Evolutionary conservation across 2,113 vertebrate genomes (phyloP), one percentile per base, ranked within the genome.

Genomic region (Perognathus longimembris): DNA sequence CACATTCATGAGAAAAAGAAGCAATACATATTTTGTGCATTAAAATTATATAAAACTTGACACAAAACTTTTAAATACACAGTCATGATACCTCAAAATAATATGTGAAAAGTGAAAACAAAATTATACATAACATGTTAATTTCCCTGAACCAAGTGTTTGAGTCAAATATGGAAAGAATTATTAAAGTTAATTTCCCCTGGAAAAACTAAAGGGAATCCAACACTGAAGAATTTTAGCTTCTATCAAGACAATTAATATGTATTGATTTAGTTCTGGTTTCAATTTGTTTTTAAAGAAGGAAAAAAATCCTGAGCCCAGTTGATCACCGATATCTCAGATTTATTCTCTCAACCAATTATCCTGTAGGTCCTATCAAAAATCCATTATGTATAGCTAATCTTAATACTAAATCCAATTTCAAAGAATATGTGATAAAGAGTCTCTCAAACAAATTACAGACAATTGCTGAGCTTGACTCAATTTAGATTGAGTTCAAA

Each of bases 391-490:
- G 30, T 79, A 34, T 74, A 71, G 69, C 89, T 96, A 92, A 95
- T 94, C 75, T 88, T 96, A 92, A 94, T 73, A 64, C 32, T 88
- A 92, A 96, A 90, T 90, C 74, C 70, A 80, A 38, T 96, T 96
- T 95, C 70, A 96, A 94, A 94, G 61, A 96, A 88, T 88, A 85
- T 90, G 42, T 85, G 75, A 95, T 94, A 91, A 85, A 95, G 87
- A 89, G 71, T 85, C 70, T 96, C 67, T 95, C 88, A 88, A 96
- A 89, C 84, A 95, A 94, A 94, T 94, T 91, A 91, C 36, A 88
- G 89, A 86, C 59, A 91, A 70, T 95, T 85, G 59, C 74, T 85
- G 80, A 95, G 82, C 70, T 92, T 91, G 82, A 82, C 78, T 96
- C 87, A 95, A 86, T 88, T 95, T 91, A 92, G 66, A 91, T 8